Conservation (phyloP, 2,888 invertebrate genomes). For the Pelosia muscerda region DNA sequence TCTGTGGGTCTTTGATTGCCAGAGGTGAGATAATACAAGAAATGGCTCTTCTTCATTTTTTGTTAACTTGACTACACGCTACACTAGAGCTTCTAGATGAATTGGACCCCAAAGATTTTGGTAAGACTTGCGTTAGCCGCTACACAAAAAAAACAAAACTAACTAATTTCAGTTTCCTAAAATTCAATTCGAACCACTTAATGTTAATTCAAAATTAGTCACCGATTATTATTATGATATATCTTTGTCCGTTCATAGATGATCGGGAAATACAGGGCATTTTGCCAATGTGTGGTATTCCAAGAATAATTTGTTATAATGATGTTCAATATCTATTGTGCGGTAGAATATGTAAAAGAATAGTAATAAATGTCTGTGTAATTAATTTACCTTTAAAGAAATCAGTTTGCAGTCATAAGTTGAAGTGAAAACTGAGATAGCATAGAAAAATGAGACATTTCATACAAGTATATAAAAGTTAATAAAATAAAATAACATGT, state of each 20-base stretch:
- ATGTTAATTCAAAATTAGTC: not conserved
- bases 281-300: not conserved
- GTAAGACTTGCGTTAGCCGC: too few species aligned
- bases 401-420: not conserved
- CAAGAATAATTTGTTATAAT: not conserved
- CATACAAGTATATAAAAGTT: too few species aligned
- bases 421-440: too few species aligned
- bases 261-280: not conserved
- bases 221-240: not conserved
- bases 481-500: too few species aligned
- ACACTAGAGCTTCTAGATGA: too few species aligned
- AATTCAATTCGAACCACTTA: not conserved
- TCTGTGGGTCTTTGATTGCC: too few species aligned
- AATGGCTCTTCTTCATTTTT: too few species aligned
- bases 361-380: not conserved
- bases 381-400: not conserved
- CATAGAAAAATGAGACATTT: not conserved
- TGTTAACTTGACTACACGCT: too few species aligned
- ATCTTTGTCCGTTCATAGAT: not conserved
- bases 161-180: not conserved
- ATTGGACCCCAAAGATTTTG: too few species aligned
- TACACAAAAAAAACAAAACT: not conserved
- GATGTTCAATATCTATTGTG: not conserved
- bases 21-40: too few species aligned
- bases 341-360: not conserved